Conservation (phyloP, 2,113 vertebrate species). For the Pithys albifrons region DNA sequence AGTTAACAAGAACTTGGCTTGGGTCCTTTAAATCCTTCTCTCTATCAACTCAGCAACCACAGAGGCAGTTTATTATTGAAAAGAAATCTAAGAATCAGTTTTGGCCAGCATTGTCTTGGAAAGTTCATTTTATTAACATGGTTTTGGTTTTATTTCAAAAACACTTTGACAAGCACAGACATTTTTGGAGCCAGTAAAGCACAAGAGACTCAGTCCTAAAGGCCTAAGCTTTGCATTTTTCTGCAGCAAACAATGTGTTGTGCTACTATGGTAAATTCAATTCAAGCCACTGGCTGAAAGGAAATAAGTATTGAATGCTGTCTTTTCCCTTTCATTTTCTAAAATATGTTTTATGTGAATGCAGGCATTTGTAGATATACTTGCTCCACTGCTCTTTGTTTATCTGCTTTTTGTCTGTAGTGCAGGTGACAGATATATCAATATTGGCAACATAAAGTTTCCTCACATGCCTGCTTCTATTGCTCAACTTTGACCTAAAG, state of each 20-base stretch:
- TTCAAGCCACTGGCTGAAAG: conserved; percentile 61
- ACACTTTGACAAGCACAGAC: conserved; percentile 66
- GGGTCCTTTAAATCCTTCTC: conserved; percentile 12
- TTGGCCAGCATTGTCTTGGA: conserved; percentile 72
- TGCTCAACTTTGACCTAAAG: background rate
- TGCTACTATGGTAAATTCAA: conserved; percentile 57
- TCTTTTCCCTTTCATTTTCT: conserved; percentile 33
- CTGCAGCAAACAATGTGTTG: conserved; percentile 63
- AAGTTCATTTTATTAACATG: conserved; percentile 73
- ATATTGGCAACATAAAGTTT: conserved; percentile 4
- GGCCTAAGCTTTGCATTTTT: conserved; percentile 69
- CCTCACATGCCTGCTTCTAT: background rate
- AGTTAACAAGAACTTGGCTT: conserved; percentile 34
- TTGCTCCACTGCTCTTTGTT: background rate
- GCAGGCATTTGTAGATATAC: background rate
- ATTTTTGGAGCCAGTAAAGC: conserved; percentile 72
- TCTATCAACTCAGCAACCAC: conserved; percentile 53
- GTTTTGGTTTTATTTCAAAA: conserved; percentile 76
- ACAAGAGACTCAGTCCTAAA: conserved; percentile 71
- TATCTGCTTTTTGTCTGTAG: background rate
- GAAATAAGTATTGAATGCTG: conserved; percentile 44
- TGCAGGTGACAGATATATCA: background rate
- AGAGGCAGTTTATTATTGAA: conserved; percentile 68
- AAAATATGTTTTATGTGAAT: background rate
- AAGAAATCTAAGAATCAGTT: conserved; percentile 71